Base-by-base conservation (phyloP, 1,140 invertebrate species). In the Drosophila yakuba region DNA sequence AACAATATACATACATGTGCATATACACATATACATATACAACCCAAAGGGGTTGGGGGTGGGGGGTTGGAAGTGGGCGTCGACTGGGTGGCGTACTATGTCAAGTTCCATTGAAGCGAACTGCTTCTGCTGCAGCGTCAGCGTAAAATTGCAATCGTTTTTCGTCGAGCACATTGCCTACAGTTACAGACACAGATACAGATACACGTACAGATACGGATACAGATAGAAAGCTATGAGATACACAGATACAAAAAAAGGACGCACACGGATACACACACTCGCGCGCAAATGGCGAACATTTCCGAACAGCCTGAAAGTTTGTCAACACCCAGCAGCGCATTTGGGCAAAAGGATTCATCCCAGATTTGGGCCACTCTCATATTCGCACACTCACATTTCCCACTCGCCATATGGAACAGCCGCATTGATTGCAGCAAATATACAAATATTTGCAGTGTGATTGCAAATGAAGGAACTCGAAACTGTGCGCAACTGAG, bases 81-180 rank as follows among this genome's bases (percentile, higher is more conserved):
- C 2, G 7, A 8, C 32, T 32, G 32, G 66, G 38, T 50, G 68
- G 54, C 23, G 15, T 25, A 48, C 25, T 66, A 17, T 76, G 47
- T 69, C 61, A 69, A 81, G 82, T 71, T 73, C 61, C 80, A 88
- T 88, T 88, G 84, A 84, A 80, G 58, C 44, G 58, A 59, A 59
- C 63, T 45, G 74, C 64, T 63, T 50, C 39, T 66, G 52, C 47
- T 89, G 84, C 85, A 90, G 62, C 66, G 84, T 80, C 80, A 89
- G 80, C 84, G 74, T 78, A 80, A 86, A 89, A 80, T 68, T 84
- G 77, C 77, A 89, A 71, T 60, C 47, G 43, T 52, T 68, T 47
- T 58, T 58, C 3, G 43, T 77, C 54, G 44, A 50, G 52, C 77
- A 82, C 78, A 80, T 12, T 6, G 43, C 56, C 43, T 51, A 44